Percentiles rank a stretch among this genome's conserved stretches.
phyloP scores from a whole-genome alignment of 1,140 invertebrate genomes.

The Cotesia glomerata region DNA sequence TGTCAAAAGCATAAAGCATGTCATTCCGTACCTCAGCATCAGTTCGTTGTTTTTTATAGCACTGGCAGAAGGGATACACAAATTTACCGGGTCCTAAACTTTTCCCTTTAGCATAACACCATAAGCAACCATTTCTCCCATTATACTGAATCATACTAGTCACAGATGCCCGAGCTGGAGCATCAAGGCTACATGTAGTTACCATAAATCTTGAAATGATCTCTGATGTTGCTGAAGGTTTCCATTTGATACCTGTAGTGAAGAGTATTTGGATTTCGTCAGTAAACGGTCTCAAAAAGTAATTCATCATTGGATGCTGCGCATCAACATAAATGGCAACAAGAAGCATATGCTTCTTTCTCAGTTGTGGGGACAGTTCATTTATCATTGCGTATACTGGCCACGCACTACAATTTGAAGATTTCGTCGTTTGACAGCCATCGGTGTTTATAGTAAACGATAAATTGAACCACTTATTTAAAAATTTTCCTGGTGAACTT shows the following conservation, averaged over 20 bases:
- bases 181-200: neutral
- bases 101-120: conserved; percentile 7
- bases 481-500: neutral
- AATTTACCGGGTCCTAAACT: too few species aligned
- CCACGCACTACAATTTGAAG: conserved; percentile 23
- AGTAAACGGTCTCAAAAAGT: too few species aligned
- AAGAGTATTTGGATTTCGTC: conserved; percentile 18
- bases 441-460: conserved; percentile 25
- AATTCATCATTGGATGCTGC: too few species aligned
- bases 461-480: neutral
- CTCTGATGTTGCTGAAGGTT: neutral
- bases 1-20: too few species aligned
- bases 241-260: neutral
- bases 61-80: too few species aligned
- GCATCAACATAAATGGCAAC: too few species aligned
- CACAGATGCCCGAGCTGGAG: neutral
- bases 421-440: conserved; percentile 21
- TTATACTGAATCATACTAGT: conserved; percentile 11
- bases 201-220: conserved; percentile 1
- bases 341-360: too few species aligned
- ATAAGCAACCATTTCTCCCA: conserved; percentile 13
- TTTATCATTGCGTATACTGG: conserved; percentile 20
- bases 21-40: too few species aligned
- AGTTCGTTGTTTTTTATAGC: too few species aligned
- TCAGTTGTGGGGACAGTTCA: too few species aligned